These are phyloP conservation scores for Sebastiscus tertius DNA, from an alignment of 2,797 vertebrate species.

Conservation along the genomic window DNA sequence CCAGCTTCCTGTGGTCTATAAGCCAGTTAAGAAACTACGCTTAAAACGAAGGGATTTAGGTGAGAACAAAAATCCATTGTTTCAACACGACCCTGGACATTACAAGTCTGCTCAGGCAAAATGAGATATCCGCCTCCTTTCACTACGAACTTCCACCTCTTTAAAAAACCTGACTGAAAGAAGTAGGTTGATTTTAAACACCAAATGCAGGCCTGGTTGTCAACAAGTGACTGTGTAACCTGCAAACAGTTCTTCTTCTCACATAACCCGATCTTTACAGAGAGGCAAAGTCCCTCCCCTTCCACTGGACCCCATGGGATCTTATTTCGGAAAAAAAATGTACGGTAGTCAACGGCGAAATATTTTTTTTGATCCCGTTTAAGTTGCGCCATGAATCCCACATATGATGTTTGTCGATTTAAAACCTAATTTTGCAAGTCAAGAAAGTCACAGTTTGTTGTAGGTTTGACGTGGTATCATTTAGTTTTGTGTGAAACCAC, in stretches of 20 bases:
- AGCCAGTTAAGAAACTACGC: conserved; percentile 30
- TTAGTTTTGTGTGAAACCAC: no score
- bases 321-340: no score
- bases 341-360: no score
- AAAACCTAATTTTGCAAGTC: no score
- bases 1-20: neutral
- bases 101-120: conserved; percentile 62
- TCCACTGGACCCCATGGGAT: no score
- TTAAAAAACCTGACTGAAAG: conserved; percentile 38
- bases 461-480: no score
- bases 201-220: conserved; percentile 31
- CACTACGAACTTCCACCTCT: conserved; percentile 38
- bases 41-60: conserved; percentile 31
- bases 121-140: conserved; percentile 51
- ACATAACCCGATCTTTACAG: conserved; percentile 7
- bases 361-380: no score
- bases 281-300: no score
- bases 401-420: no score
- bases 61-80: conserved; percentile 48
- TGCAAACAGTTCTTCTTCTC: conserved; percentile 38
- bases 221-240: conserved; percentile 55
- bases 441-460: no score
- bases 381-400: no score
- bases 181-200: conserved; percentile 38
- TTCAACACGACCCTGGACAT: conserved; percentile 55